Base-by-base conservation (phyloP, 1,140 invertebrate species). In the Lutraria rhynchaena region DNA sequence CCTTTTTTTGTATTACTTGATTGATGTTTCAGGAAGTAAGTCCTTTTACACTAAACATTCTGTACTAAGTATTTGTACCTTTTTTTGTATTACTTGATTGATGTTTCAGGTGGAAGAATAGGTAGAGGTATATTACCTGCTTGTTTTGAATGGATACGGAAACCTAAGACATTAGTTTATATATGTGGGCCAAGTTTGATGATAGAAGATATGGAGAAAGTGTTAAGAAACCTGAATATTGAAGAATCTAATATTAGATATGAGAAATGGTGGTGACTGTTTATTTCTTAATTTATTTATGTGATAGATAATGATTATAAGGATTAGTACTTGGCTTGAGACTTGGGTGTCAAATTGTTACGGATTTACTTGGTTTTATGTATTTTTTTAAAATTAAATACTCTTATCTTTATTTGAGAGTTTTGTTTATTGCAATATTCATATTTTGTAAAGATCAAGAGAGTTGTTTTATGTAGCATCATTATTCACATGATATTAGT, bases 181-280 rank as follows among this genome's bases (percentile, higher is more conserved):
- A 70, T 92, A 41, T 92, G 91, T 87, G 91, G 91, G 35, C 91
- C 91, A 51, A 82, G 81, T 19, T 76, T 75, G 17, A 91, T 92
- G 89, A 89, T 90, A 41, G 85, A 87, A 55, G 84, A 83, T 69
- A 81, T 92, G 37, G 85, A 87, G 55, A 73, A 60, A 17, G 65
- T 69, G 44, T 80, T 92, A 22, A 22, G 71, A 70, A 61, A 81
- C 29, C 61, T 84, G 9, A 85, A 70, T 5, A 58, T 92, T 19
- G 13, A 44, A n/a, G 71, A 87, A 78, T 51, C 87, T n/a, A 44
- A 82, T 35, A 86, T 92, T 27, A 70, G 81, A 65, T 91, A 85
- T 83, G 91, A 92, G 78, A 89, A 89, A 77, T 92, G 91, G 91
- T 91, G 89, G 88, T 92, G 61, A 77, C 13, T 49, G 37, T 46